phyloP scores from a whole-genome alignment of 2,888 invertebrate species.

The Clepsis dumicolana region DNA sequence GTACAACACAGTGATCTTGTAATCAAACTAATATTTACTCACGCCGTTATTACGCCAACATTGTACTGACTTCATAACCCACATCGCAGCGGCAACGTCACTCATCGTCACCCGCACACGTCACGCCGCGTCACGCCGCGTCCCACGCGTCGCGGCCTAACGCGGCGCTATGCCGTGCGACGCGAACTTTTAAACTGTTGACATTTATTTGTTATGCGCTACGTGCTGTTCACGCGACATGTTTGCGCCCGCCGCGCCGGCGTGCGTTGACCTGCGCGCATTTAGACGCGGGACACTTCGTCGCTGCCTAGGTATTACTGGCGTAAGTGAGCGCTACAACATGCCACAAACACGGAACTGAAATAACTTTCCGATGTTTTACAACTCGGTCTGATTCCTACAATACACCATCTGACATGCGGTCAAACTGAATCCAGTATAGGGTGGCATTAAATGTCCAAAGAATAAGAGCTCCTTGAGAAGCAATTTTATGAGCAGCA shows the following conservation, averaged over 20 bases:
- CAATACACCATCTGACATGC: not conserved
- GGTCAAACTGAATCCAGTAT: too few relatives aligned
- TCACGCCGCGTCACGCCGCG: conserved; percentile 13
- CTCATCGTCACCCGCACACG: not conserved
- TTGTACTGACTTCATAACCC: too few relatives aligned
- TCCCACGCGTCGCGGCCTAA: not conserved
- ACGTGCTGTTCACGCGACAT: not conserved
- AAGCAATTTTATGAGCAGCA: too few relatives aligned
- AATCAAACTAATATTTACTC: too few relatives aligned
- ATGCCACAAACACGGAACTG: not conserved
- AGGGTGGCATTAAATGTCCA: too few relatives aligned
- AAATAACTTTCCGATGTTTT: not conserved
- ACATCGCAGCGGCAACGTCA: not conserved
- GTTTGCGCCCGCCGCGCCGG: not conserved
- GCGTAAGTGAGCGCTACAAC: not conserved
- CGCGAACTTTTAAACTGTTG: conserved; percentile 1
- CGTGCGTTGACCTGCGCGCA: not conserved
- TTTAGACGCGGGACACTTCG: not conserved
- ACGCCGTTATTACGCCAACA: too few relatives aligned
- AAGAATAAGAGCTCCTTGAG: too few relatives aligned
- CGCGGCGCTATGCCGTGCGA: not conserved
- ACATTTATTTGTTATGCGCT: conserved; percentile 1
- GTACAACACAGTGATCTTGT: too few relatives aligned
- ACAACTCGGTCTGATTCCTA: not conserved
- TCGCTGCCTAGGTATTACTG: not conserved